Percentiles rank a stretch among this genome's conserved stretches.
Conservation (phyloP, 64 coral and sea anemone genomes). For the Dendronephthya gigantea region DNA sequence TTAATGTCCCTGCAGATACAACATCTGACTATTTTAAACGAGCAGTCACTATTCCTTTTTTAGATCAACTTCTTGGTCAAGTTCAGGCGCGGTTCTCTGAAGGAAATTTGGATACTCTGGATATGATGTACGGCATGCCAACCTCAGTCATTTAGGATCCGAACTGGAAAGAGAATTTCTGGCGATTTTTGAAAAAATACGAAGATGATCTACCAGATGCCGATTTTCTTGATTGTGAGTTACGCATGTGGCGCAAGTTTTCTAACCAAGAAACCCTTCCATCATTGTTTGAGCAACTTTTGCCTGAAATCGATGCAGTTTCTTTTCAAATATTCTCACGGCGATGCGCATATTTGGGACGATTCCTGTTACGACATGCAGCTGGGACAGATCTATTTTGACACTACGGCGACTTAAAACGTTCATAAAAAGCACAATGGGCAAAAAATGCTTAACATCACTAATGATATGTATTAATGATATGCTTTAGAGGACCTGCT, state of each 20-base stretch:
- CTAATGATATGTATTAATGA: too few species aligned
- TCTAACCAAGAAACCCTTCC: too few species aligned
- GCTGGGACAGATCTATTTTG: too few species aligned
- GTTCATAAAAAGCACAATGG: too few species aligned
- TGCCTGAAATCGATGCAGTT: too few species aligned
- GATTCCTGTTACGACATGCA: too few species aligned
- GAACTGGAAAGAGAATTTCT: conserved; percentile 29
- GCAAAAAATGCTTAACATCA: too few species aligned
- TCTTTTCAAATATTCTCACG: too few species aligned
- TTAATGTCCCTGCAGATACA: background rate
- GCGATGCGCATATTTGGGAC: too few species aligned
- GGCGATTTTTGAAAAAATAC: conserved; percentile 21
- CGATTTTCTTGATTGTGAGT: conserved; percentile 26
- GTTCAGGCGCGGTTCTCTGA: conserved; percentile 31
- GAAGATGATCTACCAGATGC: conserved; percentile 19
- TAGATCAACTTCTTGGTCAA: conserved; percentile 29
- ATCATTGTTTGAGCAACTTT: too few species aligned
- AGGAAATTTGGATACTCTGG: conserved; percentile 23
- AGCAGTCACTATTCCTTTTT: conserved; percentile 32
- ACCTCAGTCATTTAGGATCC: background rate
- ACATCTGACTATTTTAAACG: conserved; percentile 28
- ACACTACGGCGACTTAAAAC: too few species aligned
- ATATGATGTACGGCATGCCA: too few species aligned
- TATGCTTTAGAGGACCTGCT: background rate
- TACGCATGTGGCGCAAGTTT: conserved; percentile 19